phyloP scores from a whole-genome alignment of 2,888 invertebrate species.

The Xestia c-nigrum region DNA sequence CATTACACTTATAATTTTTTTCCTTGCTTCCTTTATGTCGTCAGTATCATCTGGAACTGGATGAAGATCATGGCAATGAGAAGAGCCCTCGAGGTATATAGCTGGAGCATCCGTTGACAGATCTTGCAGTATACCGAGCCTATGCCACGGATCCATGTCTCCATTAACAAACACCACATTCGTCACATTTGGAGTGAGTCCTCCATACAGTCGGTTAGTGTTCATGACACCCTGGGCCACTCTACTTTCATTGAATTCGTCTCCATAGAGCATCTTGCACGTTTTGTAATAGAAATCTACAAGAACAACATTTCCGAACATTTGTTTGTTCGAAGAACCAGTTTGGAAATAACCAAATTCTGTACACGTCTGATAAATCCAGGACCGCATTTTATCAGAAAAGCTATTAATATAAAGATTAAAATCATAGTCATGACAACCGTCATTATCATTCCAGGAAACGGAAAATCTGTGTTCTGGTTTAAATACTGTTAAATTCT shows the following conservation, averaged over 20 bases:
- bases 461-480: constrained; percentile 59
- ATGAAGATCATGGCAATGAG: not conserved
- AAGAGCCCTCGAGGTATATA: not conserved
- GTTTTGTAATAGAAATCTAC: constrained; percentile 80
- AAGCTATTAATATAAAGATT: constrained; percentile 44
- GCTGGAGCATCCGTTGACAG: constrained; percentile 1
- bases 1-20: not conserved
- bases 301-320: constrained; percentile 88
- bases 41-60: not conserved
- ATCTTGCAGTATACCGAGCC: not conserved
- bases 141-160: constrained; percentile 5
- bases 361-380: constrained; percentile 93
- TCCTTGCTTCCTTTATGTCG: not conserved
- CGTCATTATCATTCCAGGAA: constrained; percentile 52
- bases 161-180: constrained; percentile 70
- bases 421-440: constrained; percentile 76
- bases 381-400: not conserved
- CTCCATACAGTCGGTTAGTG: constrained; percentile 88
- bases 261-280: constrained; percentile 84
- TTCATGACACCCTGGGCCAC: constrained; percentile 79
- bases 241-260: constrained; percentile 75
- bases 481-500: not conserved
- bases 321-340: constrained; percentile 88
- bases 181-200: constrained; percentile 83
- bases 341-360: constrained; percentile 95